Evolutionary conservation across 2,797 vertebrate genomes (phyloP), one percentile per base, ranked within the genome.

Genomic region (Chiropotes sagulatus): DNA sequence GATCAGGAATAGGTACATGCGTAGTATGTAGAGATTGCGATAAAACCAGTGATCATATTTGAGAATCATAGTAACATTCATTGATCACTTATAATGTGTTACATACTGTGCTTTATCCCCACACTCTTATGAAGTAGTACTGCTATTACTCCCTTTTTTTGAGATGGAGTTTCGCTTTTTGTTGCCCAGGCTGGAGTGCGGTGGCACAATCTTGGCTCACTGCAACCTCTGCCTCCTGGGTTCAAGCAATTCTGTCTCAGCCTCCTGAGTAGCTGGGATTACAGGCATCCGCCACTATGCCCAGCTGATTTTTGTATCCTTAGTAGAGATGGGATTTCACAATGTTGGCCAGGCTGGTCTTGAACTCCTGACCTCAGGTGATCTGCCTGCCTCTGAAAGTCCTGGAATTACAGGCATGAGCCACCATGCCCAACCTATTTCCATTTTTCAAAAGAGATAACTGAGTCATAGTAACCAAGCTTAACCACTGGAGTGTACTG

Each of bases 371-470:
- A 61, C 58, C 26, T 61, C 12, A 7, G 26, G 12, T 30, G 58
- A 30, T 30, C 58, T 0, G 2, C 28, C 58, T 3, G 12, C 2
- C 28, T 61, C 28, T 0, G 0, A 61, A 61, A 61, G 0, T 14
- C 0, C 28, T 61, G 28, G 28, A 1, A 61, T 61, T 61, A 30
- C 12, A 61, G 58, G 26, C 58, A 1, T 61, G 5, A 6, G 26
- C 58, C 58, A 61, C 58, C 1, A 2, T 13, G 28, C 58, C 58
- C 5, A 1, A 5, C 28, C 58, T 76, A 93, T 54, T 85, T 22
- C 12, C 57, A 88, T 79, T 96, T 90, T 90, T 94, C 48, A 48
- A 82, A 92, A 86, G 75, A 90, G 39, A 20, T 83, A 93, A 94
- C 3, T 78, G 50, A 92, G 13, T 36, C 70, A 73, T 33, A 83